These are phyloP conservation scores for Hyperopisus bebe DNA, from an alignment of 2,113 vertebrate species.

Conservation along the genomic window DNA sequence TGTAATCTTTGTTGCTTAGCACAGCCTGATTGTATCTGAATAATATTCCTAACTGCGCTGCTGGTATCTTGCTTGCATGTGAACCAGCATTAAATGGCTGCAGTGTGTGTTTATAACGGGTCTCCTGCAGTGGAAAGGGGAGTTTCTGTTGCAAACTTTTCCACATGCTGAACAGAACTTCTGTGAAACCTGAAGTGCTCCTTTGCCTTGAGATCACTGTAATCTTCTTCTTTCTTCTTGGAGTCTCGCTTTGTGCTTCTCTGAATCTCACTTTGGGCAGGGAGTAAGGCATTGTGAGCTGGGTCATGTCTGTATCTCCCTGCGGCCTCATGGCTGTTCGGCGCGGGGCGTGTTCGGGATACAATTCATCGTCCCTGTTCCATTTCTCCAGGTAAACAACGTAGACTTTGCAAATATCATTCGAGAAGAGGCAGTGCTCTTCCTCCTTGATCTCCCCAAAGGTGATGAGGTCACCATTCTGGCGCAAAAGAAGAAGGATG, in stretches of 20 bases:
- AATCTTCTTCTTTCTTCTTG: not conserved
- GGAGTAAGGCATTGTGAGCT: not conserved
- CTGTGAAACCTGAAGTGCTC: not conserved
- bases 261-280: not conserved
- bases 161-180: not conserved
- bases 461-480: constrained; percentile 77
- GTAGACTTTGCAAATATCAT: constrained; percentile 81
- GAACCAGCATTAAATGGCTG: not conserved
- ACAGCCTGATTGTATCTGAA: not conserved
- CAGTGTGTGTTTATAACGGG: not conserved
- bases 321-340: not conserved
- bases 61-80: not conserved
- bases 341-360: too few relatives aligned
- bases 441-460: constrained; percentile 75
- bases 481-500: constrained; percentile 78
- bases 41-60: not conserved
- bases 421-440: constrained; percentile 75
- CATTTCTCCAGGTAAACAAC: constrained; percentile 68
- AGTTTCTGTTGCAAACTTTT: not conserved
- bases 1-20: not conserved
- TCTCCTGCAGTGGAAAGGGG: not conserved
- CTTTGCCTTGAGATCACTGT: not conserved
- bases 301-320: not conserved
- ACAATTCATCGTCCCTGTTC: not conserved
- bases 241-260: not conserved